phyloP scores from a whole-genome alignment of 2,888 invertebrate species.

The Andrena bicolor region DNA sequence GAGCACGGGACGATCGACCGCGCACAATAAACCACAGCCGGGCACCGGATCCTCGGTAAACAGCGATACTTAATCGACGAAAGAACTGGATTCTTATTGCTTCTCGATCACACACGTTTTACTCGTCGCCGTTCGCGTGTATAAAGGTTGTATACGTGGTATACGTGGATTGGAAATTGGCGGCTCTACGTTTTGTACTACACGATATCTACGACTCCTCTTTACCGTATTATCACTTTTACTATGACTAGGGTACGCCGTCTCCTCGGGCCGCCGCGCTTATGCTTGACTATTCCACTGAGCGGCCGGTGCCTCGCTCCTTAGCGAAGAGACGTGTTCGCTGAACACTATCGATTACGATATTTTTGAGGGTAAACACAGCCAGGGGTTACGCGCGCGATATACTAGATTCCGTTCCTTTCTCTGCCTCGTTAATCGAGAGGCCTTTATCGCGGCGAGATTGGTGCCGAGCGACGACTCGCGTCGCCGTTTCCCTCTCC shows the following conservation, averaged over 20 bases:
- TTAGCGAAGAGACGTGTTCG: constrained; percentile 34
- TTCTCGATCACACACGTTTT: constrained; percentile 52
- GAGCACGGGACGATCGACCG: neutral
- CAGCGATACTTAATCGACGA: constrained; percentile 11
- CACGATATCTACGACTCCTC: constrained; percentile 1
- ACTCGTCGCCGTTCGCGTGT: neutral
- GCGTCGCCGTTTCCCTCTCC: constrained; percentile 27
- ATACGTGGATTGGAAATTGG: constrained; percentile 2
- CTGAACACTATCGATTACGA: constrained; percentile 80
- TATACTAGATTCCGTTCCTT: constrained; percentile 43
- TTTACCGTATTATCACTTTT: constrained; percentile 24
- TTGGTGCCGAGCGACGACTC: constrained; percentile 27
- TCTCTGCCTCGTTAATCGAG: neutral
- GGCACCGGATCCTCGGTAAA: constrained; percentile 3
- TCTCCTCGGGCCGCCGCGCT: neutral
- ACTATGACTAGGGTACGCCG: constrained; percentile 44
- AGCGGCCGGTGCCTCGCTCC: neutral
- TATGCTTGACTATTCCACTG: constrained; percentile 14
- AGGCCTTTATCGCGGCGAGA: constrained; percentile 40
- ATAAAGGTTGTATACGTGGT: neutral
- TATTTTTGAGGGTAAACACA: constrained; percentile 70
- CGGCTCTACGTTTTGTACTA: constrained; percentile 32
- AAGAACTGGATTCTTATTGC: constrained; percentile 61
- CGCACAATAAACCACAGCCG: constrained; percentile 50
- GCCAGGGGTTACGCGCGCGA: constrained; percentile 70